These are phyloP conservation scores for Tetrao urogallus DNA, from an alignment of 2,113 vertebrate genomes.

Conservation along the genomic window DNA sequence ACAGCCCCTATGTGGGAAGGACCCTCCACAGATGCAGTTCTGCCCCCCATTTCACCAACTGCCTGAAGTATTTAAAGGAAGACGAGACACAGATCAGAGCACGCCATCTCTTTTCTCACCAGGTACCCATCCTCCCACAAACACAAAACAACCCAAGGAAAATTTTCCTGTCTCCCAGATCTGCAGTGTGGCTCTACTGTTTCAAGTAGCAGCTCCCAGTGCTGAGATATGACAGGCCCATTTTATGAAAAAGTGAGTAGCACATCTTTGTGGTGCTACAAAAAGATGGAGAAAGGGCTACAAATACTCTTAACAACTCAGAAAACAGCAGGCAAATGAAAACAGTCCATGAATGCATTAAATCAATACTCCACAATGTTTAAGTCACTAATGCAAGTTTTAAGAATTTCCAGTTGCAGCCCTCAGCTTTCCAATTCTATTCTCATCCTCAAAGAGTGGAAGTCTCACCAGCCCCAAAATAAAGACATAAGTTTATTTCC, in stretches of 20 bases:
- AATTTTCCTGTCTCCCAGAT: neutral
- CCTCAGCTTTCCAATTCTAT: neutral
- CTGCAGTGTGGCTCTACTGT: neutral
- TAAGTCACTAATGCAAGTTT: neutral
- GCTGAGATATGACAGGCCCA: neutral
- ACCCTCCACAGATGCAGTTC: neutral
- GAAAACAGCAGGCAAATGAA: neutral
- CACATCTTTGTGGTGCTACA: neutral
- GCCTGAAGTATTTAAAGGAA: neutral
- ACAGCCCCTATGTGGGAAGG: rapidly evolving
- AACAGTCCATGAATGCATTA: neutral
- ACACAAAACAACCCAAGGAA: neutral
- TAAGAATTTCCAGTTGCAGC: neutral
- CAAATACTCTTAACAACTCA: neutral
- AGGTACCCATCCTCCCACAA: neutral
- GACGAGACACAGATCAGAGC: neutral
- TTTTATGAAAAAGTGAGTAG: neutral
- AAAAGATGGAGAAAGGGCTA: neutral
- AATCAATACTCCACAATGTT: neutral
- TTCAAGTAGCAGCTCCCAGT: neutral
- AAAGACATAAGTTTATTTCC: neutral
- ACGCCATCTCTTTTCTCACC: neutral
- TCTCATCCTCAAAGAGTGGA: neutral
- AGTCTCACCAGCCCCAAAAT: neutral
- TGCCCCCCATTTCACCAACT: neutral